These are phyloP conservation scores for Oxyscelio sp. DNA, from an alignment of 2,888 invertebrate genomes.

Conservation along the genomic window DNA sequence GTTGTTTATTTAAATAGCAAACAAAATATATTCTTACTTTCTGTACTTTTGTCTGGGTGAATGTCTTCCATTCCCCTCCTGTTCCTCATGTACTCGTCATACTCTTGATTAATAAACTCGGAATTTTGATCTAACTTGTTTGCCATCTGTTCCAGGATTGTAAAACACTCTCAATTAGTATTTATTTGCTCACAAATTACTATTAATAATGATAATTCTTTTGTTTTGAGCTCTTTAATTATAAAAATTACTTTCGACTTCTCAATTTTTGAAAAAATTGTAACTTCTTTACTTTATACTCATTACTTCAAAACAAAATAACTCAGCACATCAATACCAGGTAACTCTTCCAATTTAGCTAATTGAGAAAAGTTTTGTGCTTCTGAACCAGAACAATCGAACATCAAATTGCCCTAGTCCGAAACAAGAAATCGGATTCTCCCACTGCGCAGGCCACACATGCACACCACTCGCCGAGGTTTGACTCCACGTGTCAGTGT, in stretches of 20 bases:
- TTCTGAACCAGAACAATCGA: slow-evolving; percentile 55
- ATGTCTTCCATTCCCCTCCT: background rate
- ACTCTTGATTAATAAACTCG: slow-evolving; percentile 15
- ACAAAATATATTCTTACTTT: slow-evolving; percentile 56
- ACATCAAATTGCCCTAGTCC: slow-evolving; percentile 57
- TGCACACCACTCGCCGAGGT: slow-evolving; percentile 55
- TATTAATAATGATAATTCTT: too few species aligned
- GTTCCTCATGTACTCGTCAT: slow-evolving; percentile 13
- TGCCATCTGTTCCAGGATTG: slow-evolving; percentile 52
- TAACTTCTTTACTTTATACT: background rate
- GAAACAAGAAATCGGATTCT: slow-evolving; percentile 61
- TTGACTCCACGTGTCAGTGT: slow-evolving; percentile 57
- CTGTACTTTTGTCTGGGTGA: background rate
- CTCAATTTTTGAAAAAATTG: too few species aligned
- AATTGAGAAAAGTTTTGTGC: slow-evolving; percentile 61
- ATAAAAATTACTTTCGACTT: too few species aligned
- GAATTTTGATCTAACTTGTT: background rate
- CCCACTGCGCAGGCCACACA: slow-evolving; percentile 59
- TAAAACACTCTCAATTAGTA: slow-evolving; percentile 40
- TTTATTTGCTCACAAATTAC: background rate
- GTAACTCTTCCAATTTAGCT: slow-evolving; percentile 11
- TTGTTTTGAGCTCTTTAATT: too few species aligned
- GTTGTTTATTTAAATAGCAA: too few species aligned
- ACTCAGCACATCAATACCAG: slow-evolving; percentile 5
- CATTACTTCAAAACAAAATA: background rate